phyloP scores from a whole-genome alignment of 53 echinoderm and acorn worm genomes.

The Zoroaster sp. region DNA sequence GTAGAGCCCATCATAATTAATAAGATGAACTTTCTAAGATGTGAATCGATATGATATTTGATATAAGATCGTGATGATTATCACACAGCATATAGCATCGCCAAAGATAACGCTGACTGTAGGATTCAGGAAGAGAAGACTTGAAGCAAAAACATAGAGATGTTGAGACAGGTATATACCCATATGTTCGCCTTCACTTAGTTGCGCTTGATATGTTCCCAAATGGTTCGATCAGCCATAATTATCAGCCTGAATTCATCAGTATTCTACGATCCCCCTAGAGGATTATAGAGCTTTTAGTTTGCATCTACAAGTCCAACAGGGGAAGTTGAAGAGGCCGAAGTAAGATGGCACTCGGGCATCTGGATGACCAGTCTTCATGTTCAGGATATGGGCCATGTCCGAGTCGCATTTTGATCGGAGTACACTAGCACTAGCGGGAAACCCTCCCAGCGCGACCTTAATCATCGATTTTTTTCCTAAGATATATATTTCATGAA shows the following conservation, averaged over 20 bases:
- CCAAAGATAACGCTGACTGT: not conserved
- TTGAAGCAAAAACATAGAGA: too few species aligned
- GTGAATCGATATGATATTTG: too few species aligned
- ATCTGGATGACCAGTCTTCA: not conserved
- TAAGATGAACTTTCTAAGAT: too few species aligned
- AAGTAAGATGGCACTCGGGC: not conserved
- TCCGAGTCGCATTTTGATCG: not conserved
- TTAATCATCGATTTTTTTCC: too few species aligned
- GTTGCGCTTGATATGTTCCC: not conserved
- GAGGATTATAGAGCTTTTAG: not conserved
- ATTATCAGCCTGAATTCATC: not conserved
- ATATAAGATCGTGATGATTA: not conserved
- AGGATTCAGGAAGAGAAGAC: too few species aligned
- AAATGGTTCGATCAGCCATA: not conserved
- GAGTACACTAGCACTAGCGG: too few species aligned
- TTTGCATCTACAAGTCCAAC: not conserved
- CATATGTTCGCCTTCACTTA: not conserved
- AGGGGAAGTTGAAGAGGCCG: not conserved
- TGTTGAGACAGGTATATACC: not conserved
- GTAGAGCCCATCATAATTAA: too few species aligned
- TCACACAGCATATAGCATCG: not conserved
- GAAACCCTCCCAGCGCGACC: too few species aligned
- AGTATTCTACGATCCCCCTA: not conserved
- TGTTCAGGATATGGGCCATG: not conserved
- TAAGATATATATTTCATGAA: too few species aligned